Evolutionary conservation across 2,797 vertebrate genomes (phyloP).

Genomic region (Mus spretus): DNA sequence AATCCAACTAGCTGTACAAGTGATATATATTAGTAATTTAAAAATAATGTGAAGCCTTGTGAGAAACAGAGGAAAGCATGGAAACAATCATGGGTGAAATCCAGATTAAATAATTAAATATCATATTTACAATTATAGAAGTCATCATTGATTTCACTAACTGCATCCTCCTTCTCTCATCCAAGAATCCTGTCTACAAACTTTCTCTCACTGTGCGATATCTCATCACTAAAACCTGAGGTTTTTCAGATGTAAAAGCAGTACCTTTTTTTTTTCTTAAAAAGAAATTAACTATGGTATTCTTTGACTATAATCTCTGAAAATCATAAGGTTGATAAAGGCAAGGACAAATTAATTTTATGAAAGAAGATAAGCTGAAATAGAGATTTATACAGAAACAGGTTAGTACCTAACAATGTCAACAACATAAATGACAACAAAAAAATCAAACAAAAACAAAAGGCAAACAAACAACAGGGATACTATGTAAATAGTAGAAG

Average conservation of each 20-base stretch:
- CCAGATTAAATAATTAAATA: not conserved
- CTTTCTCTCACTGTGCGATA: not conserved
- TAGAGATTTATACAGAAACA: not conserved
- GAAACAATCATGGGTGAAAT: not conserved
- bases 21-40: not conserved
- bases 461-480: not conserved
- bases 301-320: not conserved
- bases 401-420: not conserved
- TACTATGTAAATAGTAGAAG: not conserved
- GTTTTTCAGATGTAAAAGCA: not conserved
- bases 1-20: not conserved
- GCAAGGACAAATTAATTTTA: not conserved
- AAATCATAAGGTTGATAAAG: not conserved
- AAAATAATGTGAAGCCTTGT: not conserved
- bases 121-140: not conserved
- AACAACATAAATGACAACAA: not conserved
- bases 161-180: not conserved
- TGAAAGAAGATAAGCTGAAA: not conserved
- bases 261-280: fast-evolving
- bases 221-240: not conserved
- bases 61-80: not conserved
- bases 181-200: not conserved
- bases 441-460: no score
- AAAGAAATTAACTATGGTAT: not conserved
- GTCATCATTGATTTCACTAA: not conserved